Conservation (phyloP, 1,140 invertebrate species). For the Drosophila obscura region DNA sequence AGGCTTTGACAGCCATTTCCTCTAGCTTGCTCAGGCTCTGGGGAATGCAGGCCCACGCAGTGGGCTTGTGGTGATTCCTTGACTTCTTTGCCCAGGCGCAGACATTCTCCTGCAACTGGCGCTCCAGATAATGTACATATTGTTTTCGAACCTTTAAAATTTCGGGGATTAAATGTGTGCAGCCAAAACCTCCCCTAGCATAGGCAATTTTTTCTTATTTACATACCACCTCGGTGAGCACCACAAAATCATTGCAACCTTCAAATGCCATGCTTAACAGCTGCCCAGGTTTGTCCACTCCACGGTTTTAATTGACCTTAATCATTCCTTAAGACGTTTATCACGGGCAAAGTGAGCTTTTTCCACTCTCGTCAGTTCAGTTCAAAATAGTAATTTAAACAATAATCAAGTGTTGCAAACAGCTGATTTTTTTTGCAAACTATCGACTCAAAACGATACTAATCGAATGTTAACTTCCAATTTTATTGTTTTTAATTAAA, state of each 20-base stretch:
- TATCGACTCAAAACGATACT: no score
- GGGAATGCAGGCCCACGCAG: slow-evolving; percentile 60
- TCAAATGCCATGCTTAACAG: slow-evolving; percentile 34
- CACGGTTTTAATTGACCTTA: neutral
- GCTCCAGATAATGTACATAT: slow-evolving; percentile 70
- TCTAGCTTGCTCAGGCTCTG: slow-evolving; percentile 58
- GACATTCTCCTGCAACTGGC: slow-evolving; percentile 73
- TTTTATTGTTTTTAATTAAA: no score
- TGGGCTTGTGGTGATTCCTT: slow-evolving; percentile 63
- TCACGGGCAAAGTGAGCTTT: neutral
- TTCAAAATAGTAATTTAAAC: slow-evolving; percentile 48
- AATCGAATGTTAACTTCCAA: no score
- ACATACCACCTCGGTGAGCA: slow-evolving; percentile 70
- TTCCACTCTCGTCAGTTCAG: neutral
- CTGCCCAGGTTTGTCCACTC: neutral
- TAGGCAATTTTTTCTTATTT: neutral
- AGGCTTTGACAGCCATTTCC: slow-evolving; percentile 59
- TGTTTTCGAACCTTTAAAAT: slow-evolving; percentile 66
- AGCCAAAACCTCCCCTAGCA: neutral
- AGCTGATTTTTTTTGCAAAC: slow-evolving; percentile 2
- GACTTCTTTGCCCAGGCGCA: slow-evolving; percentile 57
- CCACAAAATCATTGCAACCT: slow-evolving; percentile 49
- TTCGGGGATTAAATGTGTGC: neutral
- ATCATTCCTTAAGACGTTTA: slow-evolving; percentile 19
- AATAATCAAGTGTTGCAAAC: slow-evolving; percentile 18